Conservation (phyloP, 2,888 invertebrate species). For the Callyntrura guangdongensis region DNA sequence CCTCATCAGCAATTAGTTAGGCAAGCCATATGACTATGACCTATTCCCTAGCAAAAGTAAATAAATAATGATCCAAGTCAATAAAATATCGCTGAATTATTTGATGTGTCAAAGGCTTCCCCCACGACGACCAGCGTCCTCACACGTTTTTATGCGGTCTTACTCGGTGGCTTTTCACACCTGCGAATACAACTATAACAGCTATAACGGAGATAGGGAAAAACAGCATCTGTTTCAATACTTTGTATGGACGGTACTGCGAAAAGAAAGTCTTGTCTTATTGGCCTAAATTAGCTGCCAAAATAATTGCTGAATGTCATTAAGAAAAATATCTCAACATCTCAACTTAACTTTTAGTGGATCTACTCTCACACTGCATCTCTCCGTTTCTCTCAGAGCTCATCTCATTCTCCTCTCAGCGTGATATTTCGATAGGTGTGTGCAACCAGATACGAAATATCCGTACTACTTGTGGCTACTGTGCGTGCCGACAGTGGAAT, state of each 20-base stretch:
- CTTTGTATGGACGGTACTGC: constrained; percentile 32
- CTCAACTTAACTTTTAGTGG: constrained; percentile 33
- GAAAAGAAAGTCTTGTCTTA: constrained; percentile 69
- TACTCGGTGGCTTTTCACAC: constrained; percentile 56
- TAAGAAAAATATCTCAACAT: constrained; percentile 47
- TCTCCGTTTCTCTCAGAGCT: constrained; percentile 31
- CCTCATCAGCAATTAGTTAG: constrained; percentile 67
- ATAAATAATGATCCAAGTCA: constrained; percentile 55
- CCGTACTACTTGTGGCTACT: constrained; percentile 27
- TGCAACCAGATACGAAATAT: constrained; percentile 67
- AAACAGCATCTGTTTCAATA: constrained; percentile 67
- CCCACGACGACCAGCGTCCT: constrained; percentile 51
- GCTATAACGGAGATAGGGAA: neutral
- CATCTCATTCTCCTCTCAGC: constrained; percentile 61
- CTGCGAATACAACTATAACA: no score
- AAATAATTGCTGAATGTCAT: constrained; percentile 74
- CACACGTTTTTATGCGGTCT: constrained; percentile 1
- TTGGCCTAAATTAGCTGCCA: constrained; percentile 77
- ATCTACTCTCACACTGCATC: neutral
- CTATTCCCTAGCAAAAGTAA: constrained; percentile 54
- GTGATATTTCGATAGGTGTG: constrained; percentile 65
- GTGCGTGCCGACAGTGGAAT: constrained; percentile 67
- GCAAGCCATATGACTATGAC: constrained; percentile 76
- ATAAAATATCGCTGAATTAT: constrained; percentile 76
- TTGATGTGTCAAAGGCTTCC: constrained; percentile 73